Conservation (phyloP, 2,888 invertebrate species). For the Dastarcus helophoroides region DNA sequence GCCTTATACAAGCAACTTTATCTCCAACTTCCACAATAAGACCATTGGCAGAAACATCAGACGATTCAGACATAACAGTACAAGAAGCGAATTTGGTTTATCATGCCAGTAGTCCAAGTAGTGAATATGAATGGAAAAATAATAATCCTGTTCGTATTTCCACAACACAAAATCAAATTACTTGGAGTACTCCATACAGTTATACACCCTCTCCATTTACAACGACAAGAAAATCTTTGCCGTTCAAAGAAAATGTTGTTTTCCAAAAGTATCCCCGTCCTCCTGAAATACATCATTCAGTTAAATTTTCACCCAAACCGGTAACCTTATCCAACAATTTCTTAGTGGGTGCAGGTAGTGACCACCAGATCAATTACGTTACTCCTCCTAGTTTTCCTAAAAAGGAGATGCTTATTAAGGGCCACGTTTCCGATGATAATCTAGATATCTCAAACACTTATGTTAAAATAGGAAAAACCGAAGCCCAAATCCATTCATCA, state of each 20-base stretch:
- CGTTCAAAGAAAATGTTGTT: conserved; percentile 9
- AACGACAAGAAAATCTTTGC: conserved; percentile 7
- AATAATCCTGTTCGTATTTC: conserved; percentile 15
- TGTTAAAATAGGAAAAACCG: conserved; percentile 37
- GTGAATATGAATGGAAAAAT: conserved; percentile 40
- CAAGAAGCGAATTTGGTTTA: conserved; percentile 55
- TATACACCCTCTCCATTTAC: conserved; percentile 10
- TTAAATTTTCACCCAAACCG: conserved; percentile 18
- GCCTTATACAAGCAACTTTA: conserved; percentile 6
- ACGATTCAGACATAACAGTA: conserved; percentile 39
- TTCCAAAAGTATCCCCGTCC: conserved; percentile 18
- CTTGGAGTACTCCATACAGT: conserved; percentile 15
- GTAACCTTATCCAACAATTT: conserved; percentile 17
- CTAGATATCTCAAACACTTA: conserved; percentile 34
- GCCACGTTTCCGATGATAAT: conserved; percentile 34
- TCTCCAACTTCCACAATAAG: not conserved
- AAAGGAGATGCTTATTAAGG: conserved; percentile 32
- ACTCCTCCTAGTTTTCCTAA: conserved; percentile 22
- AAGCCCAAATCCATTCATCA: conserved; percentile 34
- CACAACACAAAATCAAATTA: conserved; percentile 12
- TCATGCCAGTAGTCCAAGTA: conserved; percentile 46
- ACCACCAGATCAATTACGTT: conserved; percentile 25
- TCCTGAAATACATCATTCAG: conserved; percentile 22
- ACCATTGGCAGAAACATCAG: conserved; percentile 13
- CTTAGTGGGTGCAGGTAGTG: conserved; percentile 22